Evolutionary conservation across 2,113 vertebrate species (phyloP).

Genomic region (Dipodomys ordii): DNA sequence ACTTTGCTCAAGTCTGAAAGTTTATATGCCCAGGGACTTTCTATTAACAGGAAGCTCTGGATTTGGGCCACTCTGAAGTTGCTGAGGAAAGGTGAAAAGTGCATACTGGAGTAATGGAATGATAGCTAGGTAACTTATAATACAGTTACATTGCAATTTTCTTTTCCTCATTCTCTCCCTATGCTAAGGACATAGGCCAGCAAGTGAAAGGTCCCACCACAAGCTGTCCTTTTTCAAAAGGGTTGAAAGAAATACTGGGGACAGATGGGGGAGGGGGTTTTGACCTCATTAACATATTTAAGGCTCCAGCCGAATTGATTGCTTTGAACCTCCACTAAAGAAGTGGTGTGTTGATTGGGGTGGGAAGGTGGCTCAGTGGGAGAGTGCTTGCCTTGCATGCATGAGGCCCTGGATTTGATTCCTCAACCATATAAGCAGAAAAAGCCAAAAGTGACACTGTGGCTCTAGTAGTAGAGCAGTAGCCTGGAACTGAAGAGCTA

Average conservation of each 20-base stretch:
- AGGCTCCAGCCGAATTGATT: constrained; percentile 54
- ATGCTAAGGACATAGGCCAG: neutral
- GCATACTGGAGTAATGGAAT: neutral
- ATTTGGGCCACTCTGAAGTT: constrained; percentile 58
- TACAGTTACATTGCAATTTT: neutral
- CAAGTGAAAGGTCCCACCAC: neutral
- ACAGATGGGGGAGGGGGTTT: neutral
- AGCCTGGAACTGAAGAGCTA: too few species aligned
- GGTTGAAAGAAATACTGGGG: constrained; percentile 15
- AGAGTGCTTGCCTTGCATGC: too few species aligned
- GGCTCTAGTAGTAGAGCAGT: too few species aligned
- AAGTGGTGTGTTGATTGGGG: neutral
- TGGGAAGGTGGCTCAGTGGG: too few species aligned
- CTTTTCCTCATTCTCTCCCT: neutral
- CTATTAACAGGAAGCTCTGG: constrained; percentile 22
- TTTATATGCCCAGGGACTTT: constrained; percentile 42
- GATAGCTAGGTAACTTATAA: neutral
- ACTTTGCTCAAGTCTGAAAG: constrained; percentile 28
- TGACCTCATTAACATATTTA: constrained; percentile 64
- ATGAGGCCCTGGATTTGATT: too few species aligned
- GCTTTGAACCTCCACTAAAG: constrained; percentile 25
- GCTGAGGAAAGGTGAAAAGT: constrained; percentile 18
- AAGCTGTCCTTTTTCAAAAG: constrained; percentile 35
- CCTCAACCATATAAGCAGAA: too few species aligned
- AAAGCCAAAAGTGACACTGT: too few species aligned